Base-by-base conservation (phyloP, 2,113 vertebrate species). In the Notarius quadriscutis region DNA sequence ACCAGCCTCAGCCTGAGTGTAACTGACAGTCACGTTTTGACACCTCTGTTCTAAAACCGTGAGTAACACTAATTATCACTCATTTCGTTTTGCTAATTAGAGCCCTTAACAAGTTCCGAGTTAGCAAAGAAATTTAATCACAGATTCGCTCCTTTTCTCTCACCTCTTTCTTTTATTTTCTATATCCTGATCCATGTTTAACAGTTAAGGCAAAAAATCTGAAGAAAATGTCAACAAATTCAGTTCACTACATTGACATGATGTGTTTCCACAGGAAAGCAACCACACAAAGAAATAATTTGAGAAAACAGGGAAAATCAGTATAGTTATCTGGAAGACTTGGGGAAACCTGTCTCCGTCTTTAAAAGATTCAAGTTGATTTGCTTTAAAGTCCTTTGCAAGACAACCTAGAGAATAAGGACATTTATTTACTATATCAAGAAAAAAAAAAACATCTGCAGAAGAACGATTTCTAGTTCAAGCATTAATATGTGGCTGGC, bases 51-150 rank as follows among this genome's bases (percentile, higher is more conserved):
- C 84, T 63, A 83, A 80, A 88, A 88, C 85, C 6, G 81, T 74
- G 85, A 91, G 89, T 78, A 89, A 87, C 91, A 87, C 87, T 91
- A 86, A 90, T 91, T 92, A 92, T 90, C 91, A 83, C 89, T 86
- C 86, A 55, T 63, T 88, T 84, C 86, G 15, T 86, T 84, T 65
- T 65, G 12, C 88, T 89, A 90, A 91, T 92, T 90, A 89, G 89
- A 48, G 55, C 27, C 67, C 81, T 83, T 83, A 88, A 88, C 58
- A 14, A 88, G 85, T 69, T 50, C 50, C 67, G 65, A 81, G 84
- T 87, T 90, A 86, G 85, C 34, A 22, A 89, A 79, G 60, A 63
- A 25, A 71, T 89, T 83, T 82, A 48, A 86, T 86, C 62, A 89
- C 65, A 74, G 20, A 15, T 50, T 77, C 79, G 55, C 17, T 84